Conservation (phyloP, 2,113 vertebrate species). For the Nesospiza acunhae region DNA sequence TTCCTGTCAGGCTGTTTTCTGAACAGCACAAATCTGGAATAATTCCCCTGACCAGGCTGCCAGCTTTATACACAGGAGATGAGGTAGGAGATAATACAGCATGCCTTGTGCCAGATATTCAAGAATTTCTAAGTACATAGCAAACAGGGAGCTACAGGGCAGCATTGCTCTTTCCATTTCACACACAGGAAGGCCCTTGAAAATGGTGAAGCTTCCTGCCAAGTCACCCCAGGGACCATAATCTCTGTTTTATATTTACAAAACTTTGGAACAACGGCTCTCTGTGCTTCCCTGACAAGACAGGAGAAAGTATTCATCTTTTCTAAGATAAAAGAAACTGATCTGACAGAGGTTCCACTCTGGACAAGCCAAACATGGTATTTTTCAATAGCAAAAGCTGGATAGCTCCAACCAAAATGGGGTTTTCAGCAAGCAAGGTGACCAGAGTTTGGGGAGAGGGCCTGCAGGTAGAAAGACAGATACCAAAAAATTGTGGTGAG, state of each 20-base stretch:
- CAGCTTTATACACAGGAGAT: neutral
- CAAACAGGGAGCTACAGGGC: neutral
- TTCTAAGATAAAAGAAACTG: neutral
- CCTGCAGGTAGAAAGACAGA: neutral
- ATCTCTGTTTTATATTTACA: neutral
- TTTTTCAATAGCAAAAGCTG: neutral
- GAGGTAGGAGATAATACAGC: neutral
- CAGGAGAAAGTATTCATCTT: neutral
- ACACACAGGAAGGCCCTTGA: neutral
- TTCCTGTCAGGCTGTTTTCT: slow-evolving; percentile 19
- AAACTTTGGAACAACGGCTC: neutral
- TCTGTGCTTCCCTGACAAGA: neutral
- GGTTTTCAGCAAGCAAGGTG: neutral
- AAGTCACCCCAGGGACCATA: neutral
- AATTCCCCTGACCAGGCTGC: neutral
- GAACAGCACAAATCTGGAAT: slow-evolving; percentile 15
- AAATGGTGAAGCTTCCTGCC: neutral
- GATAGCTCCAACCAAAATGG: neutral
- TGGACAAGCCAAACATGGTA: neutral
- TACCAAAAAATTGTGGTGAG: neutral
- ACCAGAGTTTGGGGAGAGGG: neutral
- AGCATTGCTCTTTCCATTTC: neutral
- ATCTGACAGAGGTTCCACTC: neutral
- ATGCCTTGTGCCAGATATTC: slow-evolving; percentile 15
- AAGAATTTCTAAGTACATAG: neutral